Evolutionary conservation across 64 coral and sea anemone species (phyloP).

Genomic region (Pachyseris speciosa): DNA sequence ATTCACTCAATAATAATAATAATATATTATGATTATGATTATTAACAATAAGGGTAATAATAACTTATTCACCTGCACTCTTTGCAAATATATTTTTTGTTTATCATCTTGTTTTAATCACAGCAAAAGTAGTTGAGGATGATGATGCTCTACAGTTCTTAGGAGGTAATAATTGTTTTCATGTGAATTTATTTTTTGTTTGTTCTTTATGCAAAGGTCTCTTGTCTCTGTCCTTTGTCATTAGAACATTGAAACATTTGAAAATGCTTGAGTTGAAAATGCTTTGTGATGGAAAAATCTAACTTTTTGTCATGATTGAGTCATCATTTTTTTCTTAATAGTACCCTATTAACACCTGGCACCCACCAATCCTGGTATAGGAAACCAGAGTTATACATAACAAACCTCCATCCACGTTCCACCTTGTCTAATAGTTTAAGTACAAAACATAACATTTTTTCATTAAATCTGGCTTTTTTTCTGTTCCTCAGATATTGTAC

Average conservation of each 20-base stretch:
- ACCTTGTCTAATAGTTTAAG: background rate
- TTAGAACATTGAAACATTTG: too few relatives aligned
- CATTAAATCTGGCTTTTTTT: background rate
- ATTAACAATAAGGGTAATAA: too few relatives aligned
- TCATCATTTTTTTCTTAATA: too few relatives aligned
- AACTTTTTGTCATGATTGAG: too few relatives aligned
- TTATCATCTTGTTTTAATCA: background rate
- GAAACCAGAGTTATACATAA: too few relatives aligned
- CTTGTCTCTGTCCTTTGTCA: background rate
- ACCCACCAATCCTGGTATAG: too few relatives aligned
- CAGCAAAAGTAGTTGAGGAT: slow-evolving; percentile 81
- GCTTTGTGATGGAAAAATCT: too few relatives aligned
- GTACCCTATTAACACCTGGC: too few relatives aligned
- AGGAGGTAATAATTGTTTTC: slow-evolving; percentile 34
- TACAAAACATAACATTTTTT: background rate
- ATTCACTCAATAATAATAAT: too few relatives aligned
- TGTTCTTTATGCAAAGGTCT: background rate
- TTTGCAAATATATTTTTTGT: slow-evolving; percentile 37
- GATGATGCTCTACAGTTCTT: slow-evolving; percentile 74
- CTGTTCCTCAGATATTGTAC: slow-evolving; percentile 68
- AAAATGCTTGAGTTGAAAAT: too few relatives aligned
- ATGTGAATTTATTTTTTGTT: background rate
- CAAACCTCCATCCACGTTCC: background rate
- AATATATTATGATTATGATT: too few relatives aligned
- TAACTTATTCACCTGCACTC: too few relatives aligned